Conservation (phyloP, 2,797 vertebrate genomes). For the Mus caroli region DNA sequence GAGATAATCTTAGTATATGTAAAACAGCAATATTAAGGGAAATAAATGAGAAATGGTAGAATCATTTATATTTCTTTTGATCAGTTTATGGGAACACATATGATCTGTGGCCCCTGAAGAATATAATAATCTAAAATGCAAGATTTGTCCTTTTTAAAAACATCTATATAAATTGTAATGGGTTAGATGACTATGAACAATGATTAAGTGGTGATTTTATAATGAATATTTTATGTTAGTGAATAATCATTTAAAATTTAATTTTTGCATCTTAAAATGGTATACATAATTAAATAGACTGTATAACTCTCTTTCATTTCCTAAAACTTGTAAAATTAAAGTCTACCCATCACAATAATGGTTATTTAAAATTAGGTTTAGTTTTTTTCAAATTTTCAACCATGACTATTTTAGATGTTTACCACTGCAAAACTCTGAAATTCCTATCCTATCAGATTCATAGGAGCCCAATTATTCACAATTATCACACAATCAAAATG, state of each 20-base stretch:
- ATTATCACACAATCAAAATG: conserved; percentile 19
- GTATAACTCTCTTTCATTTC: conserved; percentile 62
- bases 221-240: conserved; percentile 74
- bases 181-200: conserved; percentile 65
- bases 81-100: not conserved
- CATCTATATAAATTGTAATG: conserved; percentile 64
- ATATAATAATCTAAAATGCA: not conserved
- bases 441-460: not conserved
- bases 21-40: not conserved
- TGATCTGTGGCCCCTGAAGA: not conserved
- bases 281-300: conserved; percentile 66
- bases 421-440: conserved; percentile 37
- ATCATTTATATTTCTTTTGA: not conserved
- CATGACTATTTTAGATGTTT: conserved; percentile 49
- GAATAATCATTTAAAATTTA: conserved; percentile 73
- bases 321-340: conserved; percentile 30
- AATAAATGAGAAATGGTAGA: not conserved
- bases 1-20: not conserved
- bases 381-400: conserved; percentile 63
- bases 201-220: conserved; percentile 68
- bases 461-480: conserved; percentile 17
- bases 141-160: conserved; percentile 55
- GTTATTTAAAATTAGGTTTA: conserved; percentile 68
- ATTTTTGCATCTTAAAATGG: conserved; percentile 73
- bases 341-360: conserved; percentile 7